phyloP scores from a whole-genome alignment of 2,113 vertebrate genomes.

The Lipotes vexillifer region DNA sequence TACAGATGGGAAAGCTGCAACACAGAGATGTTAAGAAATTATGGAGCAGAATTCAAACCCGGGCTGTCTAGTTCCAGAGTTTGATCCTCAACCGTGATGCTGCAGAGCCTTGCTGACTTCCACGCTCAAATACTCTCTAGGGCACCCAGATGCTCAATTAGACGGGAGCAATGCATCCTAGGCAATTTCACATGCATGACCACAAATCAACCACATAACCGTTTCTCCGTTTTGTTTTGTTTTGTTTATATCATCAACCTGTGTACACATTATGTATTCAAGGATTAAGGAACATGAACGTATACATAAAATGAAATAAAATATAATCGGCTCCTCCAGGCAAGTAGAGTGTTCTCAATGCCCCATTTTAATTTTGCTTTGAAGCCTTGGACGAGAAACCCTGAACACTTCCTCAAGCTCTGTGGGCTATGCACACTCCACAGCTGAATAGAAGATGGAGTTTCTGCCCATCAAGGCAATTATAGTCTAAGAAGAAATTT shows the following conservation, averaged over 20 bases:
- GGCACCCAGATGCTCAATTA: neutral
- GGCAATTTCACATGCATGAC: neutral
- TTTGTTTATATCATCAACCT: neutral
- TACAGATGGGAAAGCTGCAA: neutral
- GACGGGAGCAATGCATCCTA: neutral
- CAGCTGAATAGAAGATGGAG: neutral
- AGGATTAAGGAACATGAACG: neutral
- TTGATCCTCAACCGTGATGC: neutral
- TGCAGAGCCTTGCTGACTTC: neutral
- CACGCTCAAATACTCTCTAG: neutral
- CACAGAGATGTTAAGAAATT: neutral
- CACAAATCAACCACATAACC: neutral
- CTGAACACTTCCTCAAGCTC: neutral
- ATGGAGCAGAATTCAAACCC: neutral
- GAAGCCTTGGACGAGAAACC: neutral
- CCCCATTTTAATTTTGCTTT: constrained; percentile 8
- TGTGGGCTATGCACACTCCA: neutral
- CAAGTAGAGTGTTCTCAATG: constrained; percentile 21
- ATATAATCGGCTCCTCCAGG: neutral
- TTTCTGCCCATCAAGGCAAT: constrained; percentile 7
- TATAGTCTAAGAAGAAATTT: neutral
- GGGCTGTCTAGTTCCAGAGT: neutral
- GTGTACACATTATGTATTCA: neutral
- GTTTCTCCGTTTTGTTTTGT: neutral
- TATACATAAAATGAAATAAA: constrained; percentile 47